Base-by-base conservation (phyloP, 2,888 invertebrate genomes). In the Idaea straminata region DNA sequence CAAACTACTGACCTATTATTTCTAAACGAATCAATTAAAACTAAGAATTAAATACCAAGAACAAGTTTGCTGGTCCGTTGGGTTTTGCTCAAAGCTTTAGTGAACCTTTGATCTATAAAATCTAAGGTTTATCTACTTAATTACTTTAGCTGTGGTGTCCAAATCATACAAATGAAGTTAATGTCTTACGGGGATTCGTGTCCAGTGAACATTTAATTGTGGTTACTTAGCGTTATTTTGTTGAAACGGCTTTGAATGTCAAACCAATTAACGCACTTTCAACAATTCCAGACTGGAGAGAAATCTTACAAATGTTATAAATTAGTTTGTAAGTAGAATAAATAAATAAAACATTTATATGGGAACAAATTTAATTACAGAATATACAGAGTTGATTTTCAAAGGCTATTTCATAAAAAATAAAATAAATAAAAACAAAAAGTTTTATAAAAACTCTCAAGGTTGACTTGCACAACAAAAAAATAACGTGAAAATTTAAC, bases 31-130 rank as follows among this genome's bases (percentile, higher is more conserved):
- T 58, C 59, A 62, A 58, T 57, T 58, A 35, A 36, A 35, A 34
- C 62, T 62, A 60, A 58, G 64, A 10, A 64, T 67, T 67, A 64
- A 67, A 61, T 15, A 62, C 34, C 5, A 59, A 47, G 47, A 62
- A 38, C 5, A 59, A 47, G 47, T 47, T 47, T 47, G 47, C 47
- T 47, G 47, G 47, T 47, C 47, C 13, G 47, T 47, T 47, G 10
- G 47, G 47, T 13, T 47, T 47, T 13, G 13, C 6, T 25, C 47
- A 5, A 10, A 35, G 61, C 58, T 63, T 57, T 3, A 36, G 36
- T 67, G 63, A 67, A 65, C 67, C 67, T 63, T 67, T 67, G 67
- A 67, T 67, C 67, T 63, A 59, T 58, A 61, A 16, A 59, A 59
- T 59, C 62, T 67, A 63, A 61, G 57, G 10, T 63, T 47, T 47